A percentile compares a stretch with the other conserved stretches of the same genome.
phyloP scores from a whole-genome alignment of 2,888 invertebrate species.

The Penaeus monodon region DNA sequence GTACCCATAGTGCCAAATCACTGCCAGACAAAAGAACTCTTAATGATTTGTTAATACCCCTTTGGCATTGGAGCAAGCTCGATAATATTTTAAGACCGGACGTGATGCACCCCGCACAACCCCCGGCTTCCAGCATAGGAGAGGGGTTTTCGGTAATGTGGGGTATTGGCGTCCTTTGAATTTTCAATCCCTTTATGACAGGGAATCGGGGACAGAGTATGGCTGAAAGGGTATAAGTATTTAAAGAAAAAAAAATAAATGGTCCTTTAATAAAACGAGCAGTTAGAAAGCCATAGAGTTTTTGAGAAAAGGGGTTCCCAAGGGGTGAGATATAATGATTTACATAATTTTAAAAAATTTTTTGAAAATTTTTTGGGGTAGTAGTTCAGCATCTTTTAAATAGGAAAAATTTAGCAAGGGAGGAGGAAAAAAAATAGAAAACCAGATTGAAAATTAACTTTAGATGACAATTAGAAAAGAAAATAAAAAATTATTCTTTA shows the following conservation, averaged over 20 bases:
- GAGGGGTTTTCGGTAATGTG: constrained; percentile 85
- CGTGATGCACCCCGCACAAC: constrained; percentile 87
- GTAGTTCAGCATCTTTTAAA: not conserved
- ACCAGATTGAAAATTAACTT: too few relatives aligned
- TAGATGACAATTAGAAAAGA: too few relatives aligned
- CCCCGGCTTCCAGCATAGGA: constrained; percentile 74
- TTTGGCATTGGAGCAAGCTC: constrained; percentile 70
- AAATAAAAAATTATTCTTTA: too few relatives aligned
- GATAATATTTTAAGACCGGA: constrained; percentile 78
- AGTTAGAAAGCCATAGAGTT: too few relatives aligned
- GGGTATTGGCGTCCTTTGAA: constrained; percentile 80
- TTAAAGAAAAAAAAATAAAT: too few relatives aligned
- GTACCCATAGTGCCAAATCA: too few relatives aligned
- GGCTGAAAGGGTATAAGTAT: constrained; percentile 69
- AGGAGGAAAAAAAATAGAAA: not conserved
- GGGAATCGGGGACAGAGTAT: constrained; percentile 87
- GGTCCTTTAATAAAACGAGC: too few relatives aligned
- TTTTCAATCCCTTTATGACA: constrained; percentile 77
- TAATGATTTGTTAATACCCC: constrained; percentile 66
- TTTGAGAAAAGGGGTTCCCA: too few relatives aligned
- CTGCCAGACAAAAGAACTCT: not conserved
- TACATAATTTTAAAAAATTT: not conserved
- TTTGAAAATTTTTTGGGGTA: not conserved
- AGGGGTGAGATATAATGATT: not conserved
- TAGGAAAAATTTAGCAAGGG: not conserved